Conservation (phyloP, 2,888 invertebrate species). For the Kuschelorhynchus macadamiae region DNA sequence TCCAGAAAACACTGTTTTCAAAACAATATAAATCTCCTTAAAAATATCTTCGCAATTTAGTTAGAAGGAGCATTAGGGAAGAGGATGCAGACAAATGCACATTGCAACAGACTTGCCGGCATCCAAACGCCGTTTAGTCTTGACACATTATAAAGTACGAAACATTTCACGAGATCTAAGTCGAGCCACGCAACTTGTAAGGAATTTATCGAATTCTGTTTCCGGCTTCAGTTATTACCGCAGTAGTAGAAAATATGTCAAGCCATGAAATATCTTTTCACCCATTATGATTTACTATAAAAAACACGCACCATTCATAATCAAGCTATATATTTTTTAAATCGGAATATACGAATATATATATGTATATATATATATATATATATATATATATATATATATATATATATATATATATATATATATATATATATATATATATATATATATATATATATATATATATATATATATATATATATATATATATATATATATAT, state of each 20-base stretch:
- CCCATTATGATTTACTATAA: too few relatives aligned
- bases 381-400: too few relatives aligned
- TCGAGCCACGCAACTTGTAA: slow-evolving; percentile 22
- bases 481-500: too few relatives aligned
- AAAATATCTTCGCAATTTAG: slow-evolving; percentile 43
- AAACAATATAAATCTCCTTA: slow-evolving; percentile 40
- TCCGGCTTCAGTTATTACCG: neutral
- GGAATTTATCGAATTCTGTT: slow-evolving; percentile 42
- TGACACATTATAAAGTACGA: slow-evolving; percentile 44
- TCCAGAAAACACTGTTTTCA: neutral
- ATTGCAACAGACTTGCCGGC: slow-evolving; percentile 44
- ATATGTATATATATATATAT: too few relatives aligned
- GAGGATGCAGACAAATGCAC: slow-evolving; percentile 34
- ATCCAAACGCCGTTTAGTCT: slow-evolving; percentile 38
- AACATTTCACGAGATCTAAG: slow-evolving; percentile 41
- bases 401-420: too few relatives aligned
- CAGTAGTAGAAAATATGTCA: neutral
- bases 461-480: too few relatives aligned
- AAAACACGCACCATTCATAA: too few relatives aligned
- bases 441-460: too few relatives aligned
- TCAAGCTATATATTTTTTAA: too few relatives aligned
- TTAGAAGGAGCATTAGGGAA: slow-evolving; percentile 32
- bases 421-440: too few relatives aligned
- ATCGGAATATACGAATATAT: too few relatives aligned
- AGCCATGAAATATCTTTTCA: too few relatives aligned